phyloP scores from a whole-genome alignment of 2,113 vertebrate genomes.

The Echinops telfairi region DNA sequence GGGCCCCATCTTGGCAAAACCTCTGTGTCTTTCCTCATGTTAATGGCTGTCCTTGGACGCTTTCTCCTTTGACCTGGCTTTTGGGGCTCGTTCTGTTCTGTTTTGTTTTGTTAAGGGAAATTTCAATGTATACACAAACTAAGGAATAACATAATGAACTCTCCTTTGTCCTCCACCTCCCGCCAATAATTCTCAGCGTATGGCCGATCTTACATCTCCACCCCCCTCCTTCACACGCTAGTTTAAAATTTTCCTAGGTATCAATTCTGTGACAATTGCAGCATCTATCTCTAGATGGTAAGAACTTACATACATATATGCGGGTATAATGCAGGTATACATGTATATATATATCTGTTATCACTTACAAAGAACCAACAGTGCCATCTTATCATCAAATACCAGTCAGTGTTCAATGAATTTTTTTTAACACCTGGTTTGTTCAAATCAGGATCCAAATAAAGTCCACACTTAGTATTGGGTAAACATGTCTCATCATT shows the following conservation, averaged over 20 bases:
- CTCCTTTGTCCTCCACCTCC: constrained; percentile 35
- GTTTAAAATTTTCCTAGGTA: constrained; percentile 49
- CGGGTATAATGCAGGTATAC: too few relatives aligned
- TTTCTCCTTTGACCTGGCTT: background rate
- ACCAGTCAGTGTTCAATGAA: constrained; percentile 40
- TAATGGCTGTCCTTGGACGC: constrained; percentile 7
- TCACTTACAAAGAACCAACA: constrained; percentile 24
- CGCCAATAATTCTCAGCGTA: constrained; percentile 53
- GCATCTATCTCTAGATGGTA: constrained; percentile 13
- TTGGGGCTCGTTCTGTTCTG: background rate
- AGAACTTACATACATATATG: background rate
- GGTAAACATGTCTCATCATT: constrained; percentile 62
- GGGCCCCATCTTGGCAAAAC: background rate
- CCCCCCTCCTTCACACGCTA: background rate
- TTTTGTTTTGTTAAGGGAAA: constrained; percentile 52
- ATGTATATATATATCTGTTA: background rate
- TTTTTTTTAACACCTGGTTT: constrained; percentile 59
- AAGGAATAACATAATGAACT: constrained; percentile 51
- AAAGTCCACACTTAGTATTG: constrained; percentile 58
- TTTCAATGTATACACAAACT: constrained; percentile 47
- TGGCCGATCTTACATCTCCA: background rate
- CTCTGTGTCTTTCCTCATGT: constrained; percentile 17
- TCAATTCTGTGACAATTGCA: constrained; percentile 58
- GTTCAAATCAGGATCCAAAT: constrained; percentile 62
- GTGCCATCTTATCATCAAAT: constrained; percentile 50